These are phyloP conservation scores for Deroptyus accipitrinus DNA, from an alignment of 2,113 vertebrate genomes.

Conservation along the genomic window DNA sequence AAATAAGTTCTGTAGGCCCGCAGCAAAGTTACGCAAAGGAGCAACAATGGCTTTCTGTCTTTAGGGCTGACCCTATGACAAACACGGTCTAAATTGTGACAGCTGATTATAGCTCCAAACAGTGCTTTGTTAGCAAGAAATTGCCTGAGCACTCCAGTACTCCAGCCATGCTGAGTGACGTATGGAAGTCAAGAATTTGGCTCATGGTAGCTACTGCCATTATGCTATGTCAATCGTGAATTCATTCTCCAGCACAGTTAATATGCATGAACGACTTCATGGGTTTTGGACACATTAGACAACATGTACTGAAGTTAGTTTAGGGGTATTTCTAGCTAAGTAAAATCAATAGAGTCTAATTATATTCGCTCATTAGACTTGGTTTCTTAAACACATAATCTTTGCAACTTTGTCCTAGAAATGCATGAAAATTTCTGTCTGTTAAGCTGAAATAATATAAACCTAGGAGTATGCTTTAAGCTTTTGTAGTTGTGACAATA, in stretches of 20 bases:
- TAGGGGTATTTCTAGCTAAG: neutral
- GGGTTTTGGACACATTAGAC: neutral
- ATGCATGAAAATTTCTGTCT: neutral
- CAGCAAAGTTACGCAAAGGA: neutral
- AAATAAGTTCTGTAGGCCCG: neutral
- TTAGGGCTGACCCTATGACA: neutral
- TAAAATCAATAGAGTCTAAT: neutral
- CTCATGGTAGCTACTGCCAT: neutral
- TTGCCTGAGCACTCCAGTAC: neutral
- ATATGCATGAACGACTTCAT: neutral
- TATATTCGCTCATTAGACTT: neutral
- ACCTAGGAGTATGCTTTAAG: neutral
- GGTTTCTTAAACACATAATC: neutral
- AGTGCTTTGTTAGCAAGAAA: neutral
- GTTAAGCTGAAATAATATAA: neutral
- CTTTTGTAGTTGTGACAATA: neutral
- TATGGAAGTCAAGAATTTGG: conserved; percentile 10
- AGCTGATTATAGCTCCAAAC: neutral
- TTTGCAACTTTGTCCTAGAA: neutral
- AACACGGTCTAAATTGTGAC: neutral
- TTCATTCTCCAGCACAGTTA: neutral
- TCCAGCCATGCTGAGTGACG: neutral
- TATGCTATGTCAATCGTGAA: neutral
- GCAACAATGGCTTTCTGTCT: neutral
- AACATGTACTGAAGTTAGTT: neutral